Conservation (phyloP, 2,113 vertebrate species). For the Panurus biarmicus region DNA sequence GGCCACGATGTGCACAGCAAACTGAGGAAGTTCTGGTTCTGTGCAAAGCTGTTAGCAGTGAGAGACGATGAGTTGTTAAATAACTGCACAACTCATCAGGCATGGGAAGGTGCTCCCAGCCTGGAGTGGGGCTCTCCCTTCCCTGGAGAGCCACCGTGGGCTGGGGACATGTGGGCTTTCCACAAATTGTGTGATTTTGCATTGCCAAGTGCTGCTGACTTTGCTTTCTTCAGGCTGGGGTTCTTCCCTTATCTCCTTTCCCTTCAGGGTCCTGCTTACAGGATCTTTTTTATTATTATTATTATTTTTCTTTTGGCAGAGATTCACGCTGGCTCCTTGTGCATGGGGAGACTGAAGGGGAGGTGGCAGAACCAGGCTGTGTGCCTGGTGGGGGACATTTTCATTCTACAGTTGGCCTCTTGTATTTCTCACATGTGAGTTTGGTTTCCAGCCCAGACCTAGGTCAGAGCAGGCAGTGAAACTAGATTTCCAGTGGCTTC, state of each 20-base stretch:
- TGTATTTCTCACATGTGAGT: rapidly evolving
- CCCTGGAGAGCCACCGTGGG: not conserved
- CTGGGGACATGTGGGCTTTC: not conserved
- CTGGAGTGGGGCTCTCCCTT: not conserved
- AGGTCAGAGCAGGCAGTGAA: not conserved
- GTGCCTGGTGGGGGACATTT: not conserved
- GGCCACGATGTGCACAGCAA: not conserved
- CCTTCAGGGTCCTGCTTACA: not conserved
- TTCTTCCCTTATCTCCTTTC: not conserved
- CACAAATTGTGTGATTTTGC: not conserved
- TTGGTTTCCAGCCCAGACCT: not conserved
- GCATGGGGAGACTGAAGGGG: not conserved
- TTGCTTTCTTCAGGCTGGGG: not conserved
- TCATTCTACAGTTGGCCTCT: not conserved
- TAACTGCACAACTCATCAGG: not conserved
- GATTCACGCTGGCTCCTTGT: rapidly evolving
- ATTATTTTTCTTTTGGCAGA: not conserved
- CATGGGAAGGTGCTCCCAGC: not conserved
- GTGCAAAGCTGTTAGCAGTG: not conserved
- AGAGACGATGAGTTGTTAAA: not conserved
- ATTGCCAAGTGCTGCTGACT: not conserved
- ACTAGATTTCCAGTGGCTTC: not conserved
- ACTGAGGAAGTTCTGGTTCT: not conserved
- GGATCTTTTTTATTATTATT: too few relatives aligned
- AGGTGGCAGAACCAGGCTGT: not conserved